Base-by-base conservation (phyloP, 30 jellyfish, hydroid and myxozoan species). In the Aurelia sp. region DNA sequence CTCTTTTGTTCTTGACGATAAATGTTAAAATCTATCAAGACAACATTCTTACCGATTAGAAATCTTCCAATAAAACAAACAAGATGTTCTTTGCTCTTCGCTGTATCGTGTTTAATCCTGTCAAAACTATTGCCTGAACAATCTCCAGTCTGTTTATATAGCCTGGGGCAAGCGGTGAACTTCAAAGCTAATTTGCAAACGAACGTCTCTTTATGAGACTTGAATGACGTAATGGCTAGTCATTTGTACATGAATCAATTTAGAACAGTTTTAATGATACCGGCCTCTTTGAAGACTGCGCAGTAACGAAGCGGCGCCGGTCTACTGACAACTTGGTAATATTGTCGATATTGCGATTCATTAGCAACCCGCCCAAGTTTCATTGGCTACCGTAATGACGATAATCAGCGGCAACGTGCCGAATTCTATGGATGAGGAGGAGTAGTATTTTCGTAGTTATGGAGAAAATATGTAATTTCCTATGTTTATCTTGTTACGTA, bases 211-310 rank as follows among this genome's bases (percentile, higher is more conserved):
- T 18, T 4, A 18, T 59, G 33, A 78, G 48, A 50, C 58, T 55
- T 78, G n/a, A 78, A 78, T 62, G 89, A 62, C 68, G 89, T 78
- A 78, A 78, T 62, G 79, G 63, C 72, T 12, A 35, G 18, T 70
- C 77, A 78, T 68, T 78, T 78, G 66, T 61, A 10, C 57, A 30
- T 35, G 89, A 78, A 78, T 78, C 78, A 63, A 22, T 65, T 48
- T 37, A 40, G 79, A 78, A 62, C 89, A 33, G 89, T 78, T 47
- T 40, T 78, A 37, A 78, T 62, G 70, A 63, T 21, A 37, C 41
- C 79, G 89, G 76, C 35, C 9, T 63, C 51, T 78, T 78, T 78
- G 89, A 62, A 35, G 79, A 6, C 20, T 13, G 57, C 37, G 16
- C 72, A 48, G 55, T 78, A 78, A 69, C 13, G 79, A 78, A 64